Percentiles rank a stretch among this genome's conserved stretches.
Evolutionary conservation across 2,797 vertebrate species (phyloP).

Genomic region (Sardinella longiceps): DNA sequence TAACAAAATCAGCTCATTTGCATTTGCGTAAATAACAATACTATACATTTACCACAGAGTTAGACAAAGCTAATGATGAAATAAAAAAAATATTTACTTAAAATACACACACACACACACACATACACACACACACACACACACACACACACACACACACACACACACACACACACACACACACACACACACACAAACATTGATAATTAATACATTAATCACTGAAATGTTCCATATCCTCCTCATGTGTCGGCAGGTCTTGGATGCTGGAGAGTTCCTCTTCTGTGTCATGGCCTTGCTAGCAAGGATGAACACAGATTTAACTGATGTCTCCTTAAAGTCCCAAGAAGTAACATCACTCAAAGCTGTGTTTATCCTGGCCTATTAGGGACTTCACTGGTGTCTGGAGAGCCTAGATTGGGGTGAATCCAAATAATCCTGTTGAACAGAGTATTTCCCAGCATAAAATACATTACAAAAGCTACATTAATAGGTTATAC

Average conservation of each 20-base stretch:
- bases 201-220: no score
- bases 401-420: not conserved
- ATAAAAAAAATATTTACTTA: not conserved
- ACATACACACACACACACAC: no score
- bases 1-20: not conserved
- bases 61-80: not conserved
- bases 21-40: no score
- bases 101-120: not conserved
- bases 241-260: constrained; percentile 20
- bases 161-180: not conserved
- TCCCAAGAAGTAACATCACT: constrained; percentile 85
- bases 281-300: constrained; percentile 66
- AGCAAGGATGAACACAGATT: constrained; percentile 86
- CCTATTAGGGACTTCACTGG: constrained; percentile 44
- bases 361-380: constrained; percentile 84
- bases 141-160: not conserved
- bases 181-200: not conserved
- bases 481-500: not conserved
- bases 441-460: not conserved
- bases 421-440: not conserved
- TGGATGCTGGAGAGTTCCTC: constrained; percentile 42
- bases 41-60: not conserved
- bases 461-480: not conserved
- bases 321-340: constrained; percentile 85
- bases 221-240: constrained; percentile 26